Conservation (phyloP, 1,140 invertebrate species). For the Thalassaphorura encarpata region DNA sequence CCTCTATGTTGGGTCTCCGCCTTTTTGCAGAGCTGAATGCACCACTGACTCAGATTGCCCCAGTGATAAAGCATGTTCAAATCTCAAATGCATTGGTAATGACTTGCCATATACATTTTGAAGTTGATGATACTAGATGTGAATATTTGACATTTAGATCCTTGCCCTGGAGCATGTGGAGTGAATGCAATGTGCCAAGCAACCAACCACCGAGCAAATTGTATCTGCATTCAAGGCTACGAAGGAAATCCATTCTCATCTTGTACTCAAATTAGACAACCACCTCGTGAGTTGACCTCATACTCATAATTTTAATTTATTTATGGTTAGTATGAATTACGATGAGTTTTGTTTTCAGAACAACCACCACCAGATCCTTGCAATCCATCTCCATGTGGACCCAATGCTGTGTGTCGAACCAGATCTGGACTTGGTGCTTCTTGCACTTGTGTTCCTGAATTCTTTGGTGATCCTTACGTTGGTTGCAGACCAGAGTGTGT, state of each 20-base stretch:
- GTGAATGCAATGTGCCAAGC: slow-evolving; percentile 36
- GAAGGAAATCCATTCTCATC: slow-evolving; percentile 33
- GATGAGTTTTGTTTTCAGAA: not conserved
- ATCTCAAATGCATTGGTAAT: slow-evolving; percentile 60
- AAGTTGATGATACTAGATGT: not conserved
- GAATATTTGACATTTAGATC: not conserved
- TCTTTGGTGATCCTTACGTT: slow-evolving; percentile 6
- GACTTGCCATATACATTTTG: too few relatives aligned
- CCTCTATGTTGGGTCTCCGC: slow-evolving; percentile 51
- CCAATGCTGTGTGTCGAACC: slow-evolving; percentile 45
- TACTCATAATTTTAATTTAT: slow-evolving; percentile 40
- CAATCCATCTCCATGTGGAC: slow-evolving; percentile 32
- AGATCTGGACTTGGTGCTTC: not conserved
- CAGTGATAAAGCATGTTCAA: slow-evolving; percentile 49
- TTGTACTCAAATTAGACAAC: slow-evolving; percentile 40
- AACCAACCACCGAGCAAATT: slow-evolving; percentile 56
- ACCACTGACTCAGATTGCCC: slow-evolving; percentile 60
- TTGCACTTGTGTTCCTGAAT: not conserved
- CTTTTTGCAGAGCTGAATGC: slow-evolving; percentile 56
- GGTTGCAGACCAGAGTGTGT: slow-evolving; percentile 39
- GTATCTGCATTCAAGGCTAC: slow-evolving; percentile 43
- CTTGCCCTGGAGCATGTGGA: slow-evolving; percentile 58
- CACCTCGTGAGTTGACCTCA: slow-evolving; percentile 31
- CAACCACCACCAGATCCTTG: slow-evolving; percentile 34
- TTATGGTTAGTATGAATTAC: not conserved